Percentiles rank a stretch among this genome's conserved stretches.
phyloP scores from a whole-genome alignment of 1,140 invertebrate species.

The Drosophila nikananu region DNA sequence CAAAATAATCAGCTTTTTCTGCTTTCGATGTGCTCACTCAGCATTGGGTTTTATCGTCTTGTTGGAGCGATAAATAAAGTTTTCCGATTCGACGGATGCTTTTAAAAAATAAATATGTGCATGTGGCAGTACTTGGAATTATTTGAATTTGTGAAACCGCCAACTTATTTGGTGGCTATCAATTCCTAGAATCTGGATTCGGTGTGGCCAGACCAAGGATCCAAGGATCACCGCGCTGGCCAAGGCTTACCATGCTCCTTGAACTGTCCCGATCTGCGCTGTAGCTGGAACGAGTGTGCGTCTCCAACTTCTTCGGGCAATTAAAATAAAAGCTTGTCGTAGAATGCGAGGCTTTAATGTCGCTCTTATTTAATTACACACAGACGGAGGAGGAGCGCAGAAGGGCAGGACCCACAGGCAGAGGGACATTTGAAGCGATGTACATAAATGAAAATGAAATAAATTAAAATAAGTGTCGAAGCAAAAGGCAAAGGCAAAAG shows the following conservation, averaged over 20 bases:
- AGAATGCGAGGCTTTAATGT: slow-evolving; percentile 46
- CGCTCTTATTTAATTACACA: slow-evolving; percentile 79
- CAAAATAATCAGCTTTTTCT: too few species aligned
- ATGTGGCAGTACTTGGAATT: too few species aligned
- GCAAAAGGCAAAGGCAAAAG: slow-evolving; percentile 65
- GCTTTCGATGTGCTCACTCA: too few species aligned
- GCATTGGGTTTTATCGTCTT: too few species aligned
- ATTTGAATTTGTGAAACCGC: too few species aligned
- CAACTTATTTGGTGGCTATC: too few species aligned
- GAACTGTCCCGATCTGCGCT: not conserved
- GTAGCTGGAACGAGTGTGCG: not conserved
- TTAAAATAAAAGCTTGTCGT: slow-evolving; percentile 64
- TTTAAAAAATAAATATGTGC: too few species aligned
- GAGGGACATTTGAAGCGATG: slow-evolving; percentile 69
- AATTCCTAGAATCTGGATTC: too few species aligned
- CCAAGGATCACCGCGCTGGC: not conserved
- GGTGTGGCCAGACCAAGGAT: too few species aligned
- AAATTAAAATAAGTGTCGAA: slow-evolving; percentile 83
- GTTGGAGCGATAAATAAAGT: too few species aligned
- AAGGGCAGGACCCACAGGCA: not conserved
- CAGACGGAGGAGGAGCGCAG: slow-evolving; percentile 3
- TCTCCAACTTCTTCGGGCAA: slow-evolving; percentile 36
- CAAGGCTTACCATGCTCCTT: not conserved
- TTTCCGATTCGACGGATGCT: too few species aligned
- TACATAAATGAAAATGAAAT: slow-evolving; percentile 80